These are phyloP conservation scores for Carterocephalus palaemon DNA, from an alignment of 2,888 invertebrate genomes.

Conservation along the genomic window DNA sequence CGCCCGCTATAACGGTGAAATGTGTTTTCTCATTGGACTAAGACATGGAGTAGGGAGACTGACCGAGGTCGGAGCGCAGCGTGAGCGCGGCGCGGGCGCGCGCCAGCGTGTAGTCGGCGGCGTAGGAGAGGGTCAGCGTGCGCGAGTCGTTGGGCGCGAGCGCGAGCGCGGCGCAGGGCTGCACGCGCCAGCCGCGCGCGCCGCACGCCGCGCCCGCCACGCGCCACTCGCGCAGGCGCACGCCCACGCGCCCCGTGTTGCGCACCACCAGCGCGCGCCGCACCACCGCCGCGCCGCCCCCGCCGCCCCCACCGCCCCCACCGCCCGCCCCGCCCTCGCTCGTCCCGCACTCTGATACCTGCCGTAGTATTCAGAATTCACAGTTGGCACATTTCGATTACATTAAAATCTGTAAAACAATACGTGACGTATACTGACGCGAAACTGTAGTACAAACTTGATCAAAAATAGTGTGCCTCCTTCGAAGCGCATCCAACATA, in stretches of 20 bases:
- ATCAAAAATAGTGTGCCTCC: too few species aligned
- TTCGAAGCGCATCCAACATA: too few species aligned
- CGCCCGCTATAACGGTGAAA: background rate
- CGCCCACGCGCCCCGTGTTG: slow-evolving; percentile 94
- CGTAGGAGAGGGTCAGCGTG: slow-evolving; percentile 49
- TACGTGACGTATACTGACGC: too few species aligned
- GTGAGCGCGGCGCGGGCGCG: slow-evolving; percentile 43
- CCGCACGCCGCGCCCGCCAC: slow-evolving; percentile 93
- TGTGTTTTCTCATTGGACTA: too few species aligned
- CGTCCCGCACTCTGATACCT: slow-evolving; percentile 87
- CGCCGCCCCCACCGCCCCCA: too few species aligned
- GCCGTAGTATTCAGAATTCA: too few species aligned
- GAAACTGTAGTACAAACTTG: too few species aligned
- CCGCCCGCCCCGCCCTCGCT: slow-evolving; percentile 29
- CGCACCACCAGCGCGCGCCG: slow-evolving; percentile 89
- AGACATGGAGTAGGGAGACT: too few species aligned
- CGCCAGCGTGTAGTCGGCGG: slow-evolving; percentile 57
- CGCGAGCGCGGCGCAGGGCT: slow-evolving; percentile 56
- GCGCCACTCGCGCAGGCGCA: slow-evolving; percentile 84
- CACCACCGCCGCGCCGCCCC: slow-evolving; percentile 69
- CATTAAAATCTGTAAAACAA: too few species aligned
- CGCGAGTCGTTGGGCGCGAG: slow-evolving; percentile 58
- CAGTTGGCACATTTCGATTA: too few species aligned
- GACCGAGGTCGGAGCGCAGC: slow-evolving; percentile 40
- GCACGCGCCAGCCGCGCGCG: slow-evolving; percentile 71